Conservation (phyloP, 64 coral and sea anemone genomes). For the Montipora capricornis region DNA sequence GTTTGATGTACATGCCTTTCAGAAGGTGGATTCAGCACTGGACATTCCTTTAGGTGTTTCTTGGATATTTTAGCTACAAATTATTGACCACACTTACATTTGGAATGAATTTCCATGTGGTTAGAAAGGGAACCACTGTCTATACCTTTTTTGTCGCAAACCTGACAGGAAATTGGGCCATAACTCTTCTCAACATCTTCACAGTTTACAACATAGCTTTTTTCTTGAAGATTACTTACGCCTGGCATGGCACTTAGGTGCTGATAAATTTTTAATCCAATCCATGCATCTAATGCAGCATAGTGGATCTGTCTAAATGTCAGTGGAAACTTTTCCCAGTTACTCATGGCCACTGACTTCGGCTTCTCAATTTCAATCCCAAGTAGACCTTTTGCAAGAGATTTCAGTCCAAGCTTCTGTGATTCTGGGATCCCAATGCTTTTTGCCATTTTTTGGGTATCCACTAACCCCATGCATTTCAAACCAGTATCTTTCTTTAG, state of each 20-base stretch:
- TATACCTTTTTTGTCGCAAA: conserved; percentile 73
- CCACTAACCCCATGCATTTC: conserved; percentile 72
- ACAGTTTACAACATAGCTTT: background rate
- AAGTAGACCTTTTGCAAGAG: conserved; percentile 75
- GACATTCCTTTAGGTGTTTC: too few relatives aligned
- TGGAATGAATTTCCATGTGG: conserved; percentile 44
- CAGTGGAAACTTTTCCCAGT: conserved; percentile 91
- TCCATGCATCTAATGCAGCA: conserved; percentile 96
- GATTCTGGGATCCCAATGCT: background rate
- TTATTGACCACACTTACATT: too few relatives aligned
- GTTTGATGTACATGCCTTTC: too few relatives aligned
- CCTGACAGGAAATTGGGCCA: conserved; percentile 19
- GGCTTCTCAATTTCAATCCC: conserved; percentile 79
- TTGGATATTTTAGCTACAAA: too few relatives aligned
- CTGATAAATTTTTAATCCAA: conserved; percentile 83
- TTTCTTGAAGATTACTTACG: background rate
- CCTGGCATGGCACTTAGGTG: conserved; percentile 49
- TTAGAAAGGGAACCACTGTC: conserved; percentile 11
- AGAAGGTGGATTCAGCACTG: too few relatives aligned
- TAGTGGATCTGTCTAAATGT: conserved; percentile 79
- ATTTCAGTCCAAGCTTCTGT: conserved; percentile 70
- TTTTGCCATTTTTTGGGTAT: conserved; percentile 77
- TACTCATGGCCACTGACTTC: conserved; percentile 77
- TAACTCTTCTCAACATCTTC: background rate
- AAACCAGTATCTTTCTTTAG: conserved; percentile 70